These are phyloP conservation scores for Siniperca obscura DNA, from an alignment of 2,797 vertebrate species.

Conservation along the genomic window DNA sequence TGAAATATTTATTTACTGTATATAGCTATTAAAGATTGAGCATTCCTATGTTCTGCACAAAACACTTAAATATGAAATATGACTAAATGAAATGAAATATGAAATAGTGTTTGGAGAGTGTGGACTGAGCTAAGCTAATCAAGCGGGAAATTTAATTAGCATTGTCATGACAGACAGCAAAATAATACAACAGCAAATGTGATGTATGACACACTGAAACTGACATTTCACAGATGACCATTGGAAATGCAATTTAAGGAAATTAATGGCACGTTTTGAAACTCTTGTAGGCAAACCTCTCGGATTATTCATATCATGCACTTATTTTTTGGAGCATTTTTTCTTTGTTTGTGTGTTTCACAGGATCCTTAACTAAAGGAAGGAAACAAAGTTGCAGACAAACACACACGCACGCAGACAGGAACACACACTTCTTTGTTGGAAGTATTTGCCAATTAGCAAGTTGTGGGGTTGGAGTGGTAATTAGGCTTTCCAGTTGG, in stretches of 20 bases:
- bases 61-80: not conserved
- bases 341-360: not conserved
- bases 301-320: slow-evolving; percentile 21
- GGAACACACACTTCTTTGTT: slow-evolving; percentile 65
- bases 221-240: slow-evolving; percentile 40
- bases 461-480: slow-evolving; percentile 67
- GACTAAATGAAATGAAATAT: too few species aligned
- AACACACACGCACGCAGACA: slow-evolving; percentile 22
- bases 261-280: slow-evolving; percentile 18
- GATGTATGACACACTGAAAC: slow-evolving; percentile 20
- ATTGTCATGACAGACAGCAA: slow-evolving; percentile 21
- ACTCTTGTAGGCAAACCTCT: slow-evolving; percentile 14
- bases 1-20: not conserved
- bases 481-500: slow-evolving; percentile 84
- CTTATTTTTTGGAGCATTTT: not conserved
- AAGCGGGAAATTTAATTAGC: slow-evolving; percentile 42
- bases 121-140: slow-evolving; percentile 35
- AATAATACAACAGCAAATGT: slow-evolving; percentile 35
- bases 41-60: not conserved
- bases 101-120: not conserved
- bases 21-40: not conserved
- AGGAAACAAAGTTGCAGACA: slow-evolving; percentile 41
- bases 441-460: slow-evolving; percentile 84
- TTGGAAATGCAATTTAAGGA: slow-evolving; percentile 40
- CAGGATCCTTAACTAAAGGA: slow-evolving; percentile 27